Conservation (phyloP, 1,140 invertebrate genomes). For the Drosophila navojoa region DNA sequence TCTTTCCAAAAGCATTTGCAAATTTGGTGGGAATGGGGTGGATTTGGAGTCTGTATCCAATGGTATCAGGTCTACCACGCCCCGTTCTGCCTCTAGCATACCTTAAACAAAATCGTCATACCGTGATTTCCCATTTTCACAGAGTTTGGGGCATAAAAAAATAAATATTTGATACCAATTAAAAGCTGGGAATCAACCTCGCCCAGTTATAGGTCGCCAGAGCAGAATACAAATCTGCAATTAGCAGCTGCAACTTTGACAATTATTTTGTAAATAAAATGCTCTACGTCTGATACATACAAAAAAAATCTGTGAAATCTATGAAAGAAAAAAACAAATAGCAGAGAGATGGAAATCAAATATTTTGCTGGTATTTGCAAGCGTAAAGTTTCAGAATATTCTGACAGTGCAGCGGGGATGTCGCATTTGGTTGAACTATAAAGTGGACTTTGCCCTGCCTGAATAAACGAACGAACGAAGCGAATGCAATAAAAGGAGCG, state of each 20-base stretch:
- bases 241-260: not conserved
- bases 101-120: no score
- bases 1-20: no score
- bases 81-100: no score
- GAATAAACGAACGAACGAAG: conserved; percentile 27
- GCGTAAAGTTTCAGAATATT: conserved; percentile 16
- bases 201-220: no score
- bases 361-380: not conserved
- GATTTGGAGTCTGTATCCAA: no score
- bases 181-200: not conserved
- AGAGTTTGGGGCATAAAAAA: no score
- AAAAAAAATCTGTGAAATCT: not conserved
- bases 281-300: no score
- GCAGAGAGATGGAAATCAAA: not conserved
- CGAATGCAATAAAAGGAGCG: conserved; percentile 54
- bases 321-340: not conserved
- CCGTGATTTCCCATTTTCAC: no score
- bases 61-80: no score
- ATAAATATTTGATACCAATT: not conserved
- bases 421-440: conserved; percentile 60
- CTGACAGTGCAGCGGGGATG: conserved; percentile 11
- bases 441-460: conserved; percentile 58
- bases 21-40: no score
- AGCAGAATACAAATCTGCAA: not conserved
- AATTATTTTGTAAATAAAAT: conserved; percentile 3